A percentile compares a stretch with the other conserved stretches of the same genome.
Conservation (phyloP, 2,797 vertebrate species). For the Tauraco hartlaubi region DNA sequence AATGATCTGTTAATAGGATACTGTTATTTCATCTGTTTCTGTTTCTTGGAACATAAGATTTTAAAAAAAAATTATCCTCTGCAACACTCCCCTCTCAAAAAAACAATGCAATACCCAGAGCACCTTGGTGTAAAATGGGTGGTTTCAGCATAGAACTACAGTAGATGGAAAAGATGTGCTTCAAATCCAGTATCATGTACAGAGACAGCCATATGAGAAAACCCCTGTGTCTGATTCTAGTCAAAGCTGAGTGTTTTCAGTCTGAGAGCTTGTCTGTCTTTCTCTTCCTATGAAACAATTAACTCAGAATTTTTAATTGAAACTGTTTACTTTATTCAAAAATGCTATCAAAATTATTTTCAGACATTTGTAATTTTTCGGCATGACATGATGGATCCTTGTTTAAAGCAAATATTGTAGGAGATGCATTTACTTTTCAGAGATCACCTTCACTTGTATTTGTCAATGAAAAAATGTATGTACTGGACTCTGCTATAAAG, state of each 20-base stretch:
- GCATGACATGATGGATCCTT: background rate
- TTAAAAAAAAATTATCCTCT: background rate
- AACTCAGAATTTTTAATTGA: background rate
- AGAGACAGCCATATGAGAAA: background rate
- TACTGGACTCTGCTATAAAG: background rate
- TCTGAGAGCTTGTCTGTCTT: background rate
- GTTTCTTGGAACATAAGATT: background rate
- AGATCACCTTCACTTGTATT: background rate
- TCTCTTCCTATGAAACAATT: background rate
- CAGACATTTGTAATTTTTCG: background rate
- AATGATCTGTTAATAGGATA: background rate
- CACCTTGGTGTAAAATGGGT: background rate
- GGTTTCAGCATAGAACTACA: background rate
- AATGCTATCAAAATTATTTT: background rate
- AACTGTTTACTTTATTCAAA: background rate
- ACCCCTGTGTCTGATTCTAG: background rate
- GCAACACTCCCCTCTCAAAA: background rate
- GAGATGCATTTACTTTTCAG: background rate
- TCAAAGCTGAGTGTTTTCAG: background rate
- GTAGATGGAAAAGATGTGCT: background rate
- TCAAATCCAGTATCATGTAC: background rate
- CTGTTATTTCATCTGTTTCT: background rate
- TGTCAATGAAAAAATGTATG: background rate
- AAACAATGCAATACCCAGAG: background rate
- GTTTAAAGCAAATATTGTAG: background rate